These are phyloP conservation scores for Macquaria australasica DNA, from an alignment of 2,113 vertebrate genomes.

Conservation along the genomic window DNA sequence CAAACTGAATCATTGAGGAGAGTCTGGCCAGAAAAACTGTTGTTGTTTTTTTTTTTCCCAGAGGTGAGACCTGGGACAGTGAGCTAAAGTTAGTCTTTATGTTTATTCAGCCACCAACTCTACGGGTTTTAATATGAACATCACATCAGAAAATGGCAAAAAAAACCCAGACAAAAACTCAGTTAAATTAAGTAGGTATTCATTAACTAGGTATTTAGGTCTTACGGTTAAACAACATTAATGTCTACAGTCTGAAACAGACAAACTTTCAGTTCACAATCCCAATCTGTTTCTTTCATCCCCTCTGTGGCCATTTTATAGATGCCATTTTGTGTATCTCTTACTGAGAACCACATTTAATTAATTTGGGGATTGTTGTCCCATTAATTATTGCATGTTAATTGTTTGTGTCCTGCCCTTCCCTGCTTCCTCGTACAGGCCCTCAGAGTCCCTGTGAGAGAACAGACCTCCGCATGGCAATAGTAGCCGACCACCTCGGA, in stretches of 20 bases:
- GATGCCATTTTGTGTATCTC: conserved; percentile 12
- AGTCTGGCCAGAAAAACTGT: conserved; percentile 77
- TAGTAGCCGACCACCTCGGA: conserved; percentile 98
- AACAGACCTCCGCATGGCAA: conserved; percentile 98
- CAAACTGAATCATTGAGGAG: conserved; percentile 47
- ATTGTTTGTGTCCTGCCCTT: conserved; percentile 46
- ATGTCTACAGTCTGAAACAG: conserved; percentile 8
- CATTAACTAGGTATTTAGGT: not conserved
- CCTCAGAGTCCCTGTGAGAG: conserved; percentile 99
- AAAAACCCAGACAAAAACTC: not conserved
- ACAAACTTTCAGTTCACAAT: conserved; percentile 66
- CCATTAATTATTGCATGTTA: not conserved
- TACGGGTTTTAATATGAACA: conserved; percentile 18
- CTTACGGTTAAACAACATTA: not conserved
- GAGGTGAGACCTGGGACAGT: conserved; percentile 56
- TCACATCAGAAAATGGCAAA: conserved; percentile 1
- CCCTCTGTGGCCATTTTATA: conserved; percentile 25
- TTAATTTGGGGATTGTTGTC: conserved; percentile 10
- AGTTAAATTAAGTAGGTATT: not conserved
- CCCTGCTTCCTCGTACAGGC: conserved; percentile 84
- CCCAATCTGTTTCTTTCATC: conserved; percentile 46
- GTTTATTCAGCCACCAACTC: conserved; percentile 3
- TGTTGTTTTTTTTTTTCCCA: conserved; percentile 26
- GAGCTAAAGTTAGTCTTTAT: conserved; percentile 67
- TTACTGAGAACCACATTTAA: conserved; percentile 19